These are phyloP conservation scores for Cyclargus thomasi DNA, from an alignment of 1,140 invertebrate species.

Conservation along the genomic window DNA sequence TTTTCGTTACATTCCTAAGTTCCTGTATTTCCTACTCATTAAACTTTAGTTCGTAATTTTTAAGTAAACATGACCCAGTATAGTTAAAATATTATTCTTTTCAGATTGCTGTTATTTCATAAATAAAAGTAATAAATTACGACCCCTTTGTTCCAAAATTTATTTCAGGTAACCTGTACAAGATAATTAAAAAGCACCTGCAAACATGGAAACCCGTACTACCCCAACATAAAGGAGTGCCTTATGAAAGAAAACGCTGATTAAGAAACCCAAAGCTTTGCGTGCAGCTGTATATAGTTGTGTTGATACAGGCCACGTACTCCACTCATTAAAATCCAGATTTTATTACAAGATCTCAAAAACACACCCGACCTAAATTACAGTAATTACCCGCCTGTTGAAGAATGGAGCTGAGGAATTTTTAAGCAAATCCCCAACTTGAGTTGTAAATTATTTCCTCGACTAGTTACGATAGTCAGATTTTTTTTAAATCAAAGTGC, in stretches of 20 bases:
- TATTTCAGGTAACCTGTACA: not conserved
- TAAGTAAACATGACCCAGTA: no score
- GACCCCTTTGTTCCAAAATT: not conserved
- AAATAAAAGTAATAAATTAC: no score
- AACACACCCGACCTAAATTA: not conserved
- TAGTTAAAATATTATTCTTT: no score
- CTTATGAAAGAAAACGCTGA: conserved; percentile 5
- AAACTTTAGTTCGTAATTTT: no score
- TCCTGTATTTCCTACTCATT: no score
- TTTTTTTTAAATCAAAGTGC: not conserved
- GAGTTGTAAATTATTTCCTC: no score
- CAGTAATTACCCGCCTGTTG: not conserved
- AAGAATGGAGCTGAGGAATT: not conserved
- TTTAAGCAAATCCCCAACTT: no score
- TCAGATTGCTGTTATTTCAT: no score
- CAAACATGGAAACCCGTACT: not conserved
- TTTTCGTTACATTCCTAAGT: no score
- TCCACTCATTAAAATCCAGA: not conserved
- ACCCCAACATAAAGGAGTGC: not conserved
- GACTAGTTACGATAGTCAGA: not conserved
- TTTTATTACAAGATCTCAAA: not conserved
- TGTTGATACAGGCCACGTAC: not conserved
- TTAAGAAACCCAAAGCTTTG: conserved; percentile 5
- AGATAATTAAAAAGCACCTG: not conserved
- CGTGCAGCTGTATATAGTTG: not conserved